Conservation (phyloP, 2,888 invertebrate genomes). For the Anaspis maculata region DNA sequence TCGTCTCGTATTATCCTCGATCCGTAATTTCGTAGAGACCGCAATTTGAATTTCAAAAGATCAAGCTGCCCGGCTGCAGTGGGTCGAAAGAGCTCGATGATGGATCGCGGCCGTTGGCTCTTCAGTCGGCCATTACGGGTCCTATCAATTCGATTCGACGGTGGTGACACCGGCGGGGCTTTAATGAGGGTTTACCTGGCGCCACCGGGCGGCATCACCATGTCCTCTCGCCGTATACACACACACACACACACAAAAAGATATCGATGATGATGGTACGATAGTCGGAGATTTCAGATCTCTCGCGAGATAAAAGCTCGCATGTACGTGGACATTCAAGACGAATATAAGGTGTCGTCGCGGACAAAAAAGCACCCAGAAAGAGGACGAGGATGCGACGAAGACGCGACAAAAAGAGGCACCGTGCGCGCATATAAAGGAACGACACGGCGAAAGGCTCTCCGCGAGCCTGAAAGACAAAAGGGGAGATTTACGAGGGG, state of each 20-base stretch:
- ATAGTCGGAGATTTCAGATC: constrained; percentile 41
- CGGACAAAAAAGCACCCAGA: constrained; percentile 17
- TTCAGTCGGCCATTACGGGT: too few relatives aligned
- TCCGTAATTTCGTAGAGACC: too few relatives aligned
- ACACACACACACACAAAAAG: constrained; percentile 36
- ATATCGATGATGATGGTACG: constrained; percentile 41
- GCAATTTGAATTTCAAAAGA: too few relatives aligned
- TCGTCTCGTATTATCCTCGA: too few relatives aligned
- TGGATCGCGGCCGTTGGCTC: too few relatives aligned
- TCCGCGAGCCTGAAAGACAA: constrained; percentile 32
- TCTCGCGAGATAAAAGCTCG: constrained; percentile 34
- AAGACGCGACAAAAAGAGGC: too few relatives aligned
- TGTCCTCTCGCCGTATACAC: too few relatives aligned
- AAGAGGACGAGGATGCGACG: constrained; percentile 26
- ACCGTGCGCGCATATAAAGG: too few relatives aligned
- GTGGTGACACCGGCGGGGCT: constrained; percentile 23
- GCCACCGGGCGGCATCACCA: constrained; percentile 42
- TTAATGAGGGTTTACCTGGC: constrained; percentile 39
- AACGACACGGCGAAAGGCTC: too few relatives aligned
- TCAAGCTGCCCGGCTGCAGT: too few relatives aligned
- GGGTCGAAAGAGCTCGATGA: too few relatives aligned
- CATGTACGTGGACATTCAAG: constrained; percentile 35
- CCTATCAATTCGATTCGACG: constrained; percentile 22
- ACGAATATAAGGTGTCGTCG: constrained; percentile 35
- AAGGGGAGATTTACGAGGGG: constrained; percentile 40